A percentile compares a stretch with the other conserved stretches of the same genome.
phyloP scores from a whole-genome alignment of 2,888 invertebrate species.

The Mesorhabditis belari region DNA sequence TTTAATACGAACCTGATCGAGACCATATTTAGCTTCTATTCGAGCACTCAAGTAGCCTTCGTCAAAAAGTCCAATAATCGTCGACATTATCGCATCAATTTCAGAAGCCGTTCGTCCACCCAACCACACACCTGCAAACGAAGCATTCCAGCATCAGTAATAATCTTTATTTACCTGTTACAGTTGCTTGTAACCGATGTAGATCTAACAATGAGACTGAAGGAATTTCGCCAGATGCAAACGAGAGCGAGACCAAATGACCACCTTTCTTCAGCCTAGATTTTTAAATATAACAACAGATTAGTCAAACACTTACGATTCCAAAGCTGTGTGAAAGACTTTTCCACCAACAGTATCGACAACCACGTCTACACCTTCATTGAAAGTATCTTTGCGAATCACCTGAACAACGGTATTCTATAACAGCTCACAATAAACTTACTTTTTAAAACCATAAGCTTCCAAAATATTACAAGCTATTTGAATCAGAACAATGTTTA shows the following conservation, averaged over 20 bases:
- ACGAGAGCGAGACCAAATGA: conserved; percentile 59
- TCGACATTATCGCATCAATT: conserved; percentile 53
- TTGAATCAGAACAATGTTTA: too few species aligned
- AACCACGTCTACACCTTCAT: conserved; percentile 63
- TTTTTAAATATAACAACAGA: too few species aligned
- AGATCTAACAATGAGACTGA: conserved; percentile 53
- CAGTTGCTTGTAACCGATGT: conserved; percentile 20
- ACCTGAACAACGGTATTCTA: too few species aligned
- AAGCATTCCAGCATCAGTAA: too few species aligned
- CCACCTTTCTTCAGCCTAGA: conserved; percentile 61
- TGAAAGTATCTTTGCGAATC: conserved; percentile 61
- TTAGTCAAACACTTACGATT: conserved; percentile 62
- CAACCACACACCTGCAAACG: conserved; percentile 21
- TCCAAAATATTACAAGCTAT: too few species aligned
- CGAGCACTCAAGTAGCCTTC: conserved; percentile 63
- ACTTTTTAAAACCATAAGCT: too few species aligned
- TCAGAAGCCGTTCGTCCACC: conserved; percentile 16
- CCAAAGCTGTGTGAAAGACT: conserved; percentile 61
- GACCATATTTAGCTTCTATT: background rate
- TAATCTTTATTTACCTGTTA: conserved; percentile 21
- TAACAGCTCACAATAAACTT: too few species aligned
- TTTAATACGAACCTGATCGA: background rate
- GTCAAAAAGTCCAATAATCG: conserved; percentile 63
- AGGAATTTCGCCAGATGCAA: conserved; percentile 59
- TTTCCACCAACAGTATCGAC: conserved; percentile 66